Percentiles rank a stretch among this genome's conserved stretches.
These are phyloP conservation scores for Torymus aiolomorphi DNA, from an alignment of 2,888 invertebrate genomes.

Conservation along the genomic window DNA sequence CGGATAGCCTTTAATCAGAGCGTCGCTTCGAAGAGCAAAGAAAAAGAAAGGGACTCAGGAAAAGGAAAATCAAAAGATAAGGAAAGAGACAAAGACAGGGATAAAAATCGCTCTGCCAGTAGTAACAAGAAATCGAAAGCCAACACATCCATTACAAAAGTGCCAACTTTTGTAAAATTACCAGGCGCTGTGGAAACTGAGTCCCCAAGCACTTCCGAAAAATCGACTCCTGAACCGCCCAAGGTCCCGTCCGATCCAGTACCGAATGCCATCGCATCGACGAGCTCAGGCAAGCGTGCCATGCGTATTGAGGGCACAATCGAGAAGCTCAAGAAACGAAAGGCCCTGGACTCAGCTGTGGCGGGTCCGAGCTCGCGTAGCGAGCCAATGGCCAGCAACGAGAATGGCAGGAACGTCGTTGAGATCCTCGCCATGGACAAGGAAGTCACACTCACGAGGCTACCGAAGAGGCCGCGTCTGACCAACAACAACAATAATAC, in stretches of 20 bases:
- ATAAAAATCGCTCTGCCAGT: conserved; percentile 19
- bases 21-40: too few species aligned
- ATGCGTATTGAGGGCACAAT: conserved; percentile 70
- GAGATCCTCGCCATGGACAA: conserved; percentile 78
- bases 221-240: conserved; percentile 59
- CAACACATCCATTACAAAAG: conserved; percentile 34
- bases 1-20: too few species aligned
- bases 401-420: conserved; percentile 66
- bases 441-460: conserved; percentile 79
- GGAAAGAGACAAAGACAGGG: conserved; percentile 50
- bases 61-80: conserved; percentile 55
- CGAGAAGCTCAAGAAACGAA: conserved; percentile 73
- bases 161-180: conserved; percentile 57
- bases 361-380: conserved; percentile 27
- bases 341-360: conserved; percentile 67
- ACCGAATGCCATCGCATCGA: conserved; percentile 1
- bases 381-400: conserved; percentile 14
- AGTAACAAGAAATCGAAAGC: conserved; percentile 58
- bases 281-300: conserved; percentile 58
- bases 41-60: too few species aligned
- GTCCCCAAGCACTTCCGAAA: conserved; percentile 55
- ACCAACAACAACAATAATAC: conserved; percentile 76
- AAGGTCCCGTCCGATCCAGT: conserved; percentile 41
- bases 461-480: conserved; percentile 75
- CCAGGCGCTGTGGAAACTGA: conserved; percentile 62